phyloP scores from a whole-genome alignment of 2,113 vertebrate genomes.

The Hirundichthys speculiger region DNA sequence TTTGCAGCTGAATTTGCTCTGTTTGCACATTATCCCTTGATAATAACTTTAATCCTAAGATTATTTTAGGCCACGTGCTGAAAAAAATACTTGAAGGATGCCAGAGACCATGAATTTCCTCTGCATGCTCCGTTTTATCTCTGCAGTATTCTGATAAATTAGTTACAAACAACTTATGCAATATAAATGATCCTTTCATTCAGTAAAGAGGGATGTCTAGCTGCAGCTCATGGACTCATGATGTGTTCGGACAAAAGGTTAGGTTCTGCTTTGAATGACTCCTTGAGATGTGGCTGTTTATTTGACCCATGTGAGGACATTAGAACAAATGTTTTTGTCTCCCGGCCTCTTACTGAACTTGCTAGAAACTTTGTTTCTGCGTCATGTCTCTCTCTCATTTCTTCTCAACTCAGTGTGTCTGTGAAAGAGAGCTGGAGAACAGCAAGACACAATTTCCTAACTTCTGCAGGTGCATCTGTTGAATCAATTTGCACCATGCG shows the following conservation, averaged over 20 bases:
- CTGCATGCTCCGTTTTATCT: no score
- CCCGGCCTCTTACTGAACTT: not conserved
- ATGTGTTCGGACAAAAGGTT: no score
- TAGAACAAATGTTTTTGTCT: not conserved
- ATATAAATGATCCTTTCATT: no score
- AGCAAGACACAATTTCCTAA: not conserved
- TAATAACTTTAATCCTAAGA: conserved; percentile 33
- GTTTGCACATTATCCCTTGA: conserved; percentile 42
- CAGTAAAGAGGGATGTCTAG: no score
- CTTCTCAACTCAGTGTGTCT: not conserved
- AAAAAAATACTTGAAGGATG: conserved; percentile 2
- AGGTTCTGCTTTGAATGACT: no score
- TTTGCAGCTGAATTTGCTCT: conserved; percentile 43
- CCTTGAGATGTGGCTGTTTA: no score
- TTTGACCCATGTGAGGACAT: no score
- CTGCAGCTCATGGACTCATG: no score
- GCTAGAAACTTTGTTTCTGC: no score
- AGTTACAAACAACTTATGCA: no score
- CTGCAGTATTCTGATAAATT: no score
- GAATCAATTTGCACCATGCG: not conserved
- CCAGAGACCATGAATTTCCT: no score
- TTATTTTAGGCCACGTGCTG: conserved; percentile 9
- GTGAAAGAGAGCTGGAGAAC: not conserved
- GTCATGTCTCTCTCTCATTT: not conserved
- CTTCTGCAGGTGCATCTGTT: conserved; percentile 2